Conservation (phyloP, 2,797 vertebrate genomes). For the Geotria australis region DNA sequence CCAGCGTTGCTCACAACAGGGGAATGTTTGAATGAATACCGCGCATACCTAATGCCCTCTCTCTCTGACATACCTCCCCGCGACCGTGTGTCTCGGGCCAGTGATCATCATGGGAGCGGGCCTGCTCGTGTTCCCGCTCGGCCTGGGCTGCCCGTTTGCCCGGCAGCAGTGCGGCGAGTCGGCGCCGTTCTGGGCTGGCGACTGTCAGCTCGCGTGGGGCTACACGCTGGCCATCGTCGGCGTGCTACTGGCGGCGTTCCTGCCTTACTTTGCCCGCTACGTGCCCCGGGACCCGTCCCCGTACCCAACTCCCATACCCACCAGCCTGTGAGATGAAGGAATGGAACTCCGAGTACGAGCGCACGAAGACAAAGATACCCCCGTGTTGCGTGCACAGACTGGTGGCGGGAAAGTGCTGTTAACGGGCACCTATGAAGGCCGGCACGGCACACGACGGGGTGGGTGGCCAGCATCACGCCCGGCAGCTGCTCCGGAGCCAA, state of each 20-base stretch:
- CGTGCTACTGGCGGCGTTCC: conserved; percentile 68
- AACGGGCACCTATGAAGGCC: no score
- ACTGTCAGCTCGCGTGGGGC: conserved; percentile 76
- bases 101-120: conserved; percentile 77
- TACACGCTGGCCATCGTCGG: conserved; percentile 77
- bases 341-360: no score
- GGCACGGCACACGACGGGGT: no score
- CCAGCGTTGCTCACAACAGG: no score
- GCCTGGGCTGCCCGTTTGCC: conserved; percentile 52
- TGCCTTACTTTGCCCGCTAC: conserved; percentile 86
- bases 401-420: no score
- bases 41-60: no score
- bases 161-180: conserved; percentile 48
- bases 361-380: no score
- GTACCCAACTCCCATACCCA: conserved; percentile 55
- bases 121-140: conserved; percentile 64
- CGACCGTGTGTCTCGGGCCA: conserved; percentile 7
- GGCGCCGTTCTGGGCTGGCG: conserved; percentile 52
- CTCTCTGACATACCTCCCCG: no score
- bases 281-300: conserved; percentile 55
- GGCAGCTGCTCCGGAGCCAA: no score
- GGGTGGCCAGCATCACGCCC: no score
- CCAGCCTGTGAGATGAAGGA: conserved; percentile 25
- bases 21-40: no score
- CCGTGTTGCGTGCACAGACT: no score